Conservation (phyloP, 2,113 vertebrate genomes). For the Epinephelus lanceolatus region DNA sequence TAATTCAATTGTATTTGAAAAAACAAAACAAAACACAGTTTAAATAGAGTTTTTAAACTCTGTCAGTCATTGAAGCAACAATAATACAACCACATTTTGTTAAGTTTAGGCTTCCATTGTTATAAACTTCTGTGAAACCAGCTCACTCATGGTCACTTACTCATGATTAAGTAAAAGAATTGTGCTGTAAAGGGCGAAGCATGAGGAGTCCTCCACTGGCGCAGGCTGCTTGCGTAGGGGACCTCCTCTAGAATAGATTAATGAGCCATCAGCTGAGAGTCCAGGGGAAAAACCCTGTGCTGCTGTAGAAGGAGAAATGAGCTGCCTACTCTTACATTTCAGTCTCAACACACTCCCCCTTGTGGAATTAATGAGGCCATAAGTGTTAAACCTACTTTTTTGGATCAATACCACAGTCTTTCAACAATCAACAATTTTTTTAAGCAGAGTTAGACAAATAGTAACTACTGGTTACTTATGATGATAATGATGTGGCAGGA, state of each 20-base stretch:
- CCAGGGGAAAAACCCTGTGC: constrained; percentile 73
- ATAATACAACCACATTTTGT: background rate
- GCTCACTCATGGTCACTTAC: constrained; percentile 7
- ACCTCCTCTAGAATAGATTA: constrained; percentile 80
- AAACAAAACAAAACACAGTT: too few species aligned
- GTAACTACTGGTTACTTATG: background rate
- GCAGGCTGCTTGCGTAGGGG: constrained; percentile 65
- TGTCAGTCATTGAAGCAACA: background rate
- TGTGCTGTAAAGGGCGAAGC: constrained; percentile 42
- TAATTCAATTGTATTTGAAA: background rate
- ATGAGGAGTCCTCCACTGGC: constrained; percentile 73
- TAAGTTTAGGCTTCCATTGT: background rate
- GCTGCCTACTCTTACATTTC: constrained; percentile 64
- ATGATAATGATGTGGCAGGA: background rate
- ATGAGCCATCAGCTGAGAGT: constrained; percentile 81
- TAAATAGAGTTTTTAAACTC: background rate
- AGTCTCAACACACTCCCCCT: constrained; percentile 75
- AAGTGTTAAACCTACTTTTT: constrained; percentile 56
- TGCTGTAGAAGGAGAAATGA: constrained; percentile 67
- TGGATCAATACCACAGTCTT: constrained; percentile 43
- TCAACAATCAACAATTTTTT: constrained; percentile 25
- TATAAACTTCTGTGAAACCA: constrained; percentile 11
- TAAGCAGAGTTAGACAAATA: background rate
- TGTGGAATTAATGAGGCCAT: constrained; percentile 75
- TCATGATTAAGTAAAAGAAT: constrained; percentile 47